phyloP scores from a whole-genome alignment of 2,113 vertebrate genomes.

The Ptilorrhoa leucosticta region DNA sequence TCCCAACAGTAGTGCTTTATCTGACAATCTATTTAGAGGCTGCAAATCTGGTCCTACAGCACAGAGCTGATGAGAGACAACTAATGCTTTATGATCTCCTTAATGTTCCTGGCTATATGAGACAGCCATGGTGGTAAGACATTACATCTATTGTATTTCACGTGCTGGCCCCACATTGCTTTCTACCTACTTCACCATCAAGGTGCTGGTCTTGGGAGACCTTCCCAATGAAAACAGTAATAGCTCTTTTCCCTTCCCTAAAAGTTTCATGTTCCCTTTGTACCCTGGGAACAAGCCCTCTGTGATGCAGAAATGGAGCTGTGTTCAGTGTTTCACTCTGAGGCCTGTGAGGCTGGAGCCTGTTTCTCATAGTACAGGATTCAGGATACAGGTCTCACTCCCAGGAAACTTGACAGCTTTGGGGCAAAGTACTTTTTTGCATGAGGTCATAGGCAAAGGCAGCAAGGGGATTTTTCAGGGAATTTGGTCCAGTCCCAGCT shows the following conservation, averaged over 20 bases:
- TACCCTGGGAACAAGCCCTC: not conserved
- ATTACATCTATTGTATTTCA: not conserved
- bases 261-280: not conserved
- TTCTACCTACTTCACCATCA: not conserved
- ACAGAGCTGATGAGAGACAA: not conserved
- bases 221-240: not conserved
- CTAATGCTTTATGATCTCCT: not conserved
- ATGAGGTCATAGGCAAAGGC: not conserved
- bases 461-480: not conserved
- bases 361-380: not conserved
- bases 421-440: not conserved
- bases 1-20: not conserved
- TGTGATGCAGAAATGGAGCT: not conserved
- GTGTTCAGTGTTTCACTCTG: not conserved
- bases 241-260: not conserved
- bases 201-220: not conserved
- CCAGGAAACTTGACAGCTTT: not conserved
- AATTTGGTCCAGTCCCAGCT: not conserved
- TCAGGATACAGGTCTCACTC: not conserved
- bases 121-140: not conserved
- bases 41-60: not conserved
- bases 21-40: not conserved
- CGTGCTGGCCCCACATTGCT: not conserved
- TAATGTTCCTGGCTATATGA: not conserved
- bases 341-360: not conserved